phyloP scores from a whole-genome alignment of 2,888 invertebrate species.

The Agrochola litura region DNA sequence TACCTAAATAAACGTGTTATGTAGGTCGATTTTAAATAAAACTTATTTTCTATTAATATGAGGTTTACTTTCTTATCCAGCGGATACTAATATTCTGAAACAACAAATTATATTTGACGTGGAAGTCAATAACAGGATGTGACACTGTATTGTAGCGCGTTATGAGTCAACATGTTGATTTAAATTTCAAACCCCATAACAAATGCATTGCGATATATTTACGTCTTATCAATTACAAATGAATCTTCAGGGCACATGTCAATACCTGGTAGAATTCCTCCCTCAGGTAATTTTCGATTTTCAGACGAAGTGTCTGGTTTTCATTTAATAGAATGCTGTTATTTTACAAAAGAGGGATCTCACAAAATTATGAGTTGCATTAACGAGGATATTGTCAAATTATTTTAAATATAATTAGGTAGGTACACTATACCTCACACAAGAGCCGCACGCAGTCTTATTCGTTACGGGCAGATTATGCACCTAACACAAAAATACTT shows the following conservation, averaged over 20 bases:
- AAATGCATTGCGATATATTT: constrained; percentile 45
- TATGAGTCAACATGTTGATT: constrained; percentile 48
- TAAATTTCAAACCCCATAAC: constrained; percentile 49
- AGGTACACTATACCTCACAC: constrained; percentile 69
- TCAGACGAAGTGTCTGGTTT: constrained; percentile 17
- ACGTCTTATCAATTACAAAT: constrained; percentile 47
- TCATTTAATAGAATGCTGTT: constrained; percentile 28
- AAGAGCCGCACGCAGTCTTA: constrained; percentile 77
- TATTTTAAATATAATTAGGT: constrained; percentile 62
- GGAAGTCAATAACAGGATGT: constrained; percentile 66
- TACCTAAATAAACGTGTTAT: constrained; percentile 66
- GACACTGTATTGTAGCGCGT: constrained; percentile 67
- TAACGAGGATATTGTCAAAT: constrained; percentile 63
- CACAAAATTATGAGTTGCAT: constrained; percentile 45
- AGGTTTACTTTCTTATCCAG: constrained; percentile 60
- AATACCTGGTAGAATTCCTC: constrained; percentile 40
- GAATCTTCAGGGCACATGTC: constrained; percentile 35
- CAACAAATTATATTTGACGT: constrained; percentile 63
- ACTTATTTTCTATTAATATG: constrained; percentile 73
- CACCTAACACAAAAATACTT: constrained; percentile 65
- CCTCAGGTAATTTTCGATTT: constrained; percentile 11
- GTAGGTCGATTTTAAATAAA: constrained; percentile 73
- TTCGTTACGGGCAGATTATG: constrained; percentile 68
- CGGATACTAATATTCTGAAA: constrained; percentile 68
- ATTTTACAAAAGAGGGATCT: constrained; percentile 44